A percentile compares a stretch with the other conserved stretches of the same genome.
phyloP scores from a whole-genome alignment of 2,797 vertebrate genomes.

The Neopelma chrysocephalum region DNA sequence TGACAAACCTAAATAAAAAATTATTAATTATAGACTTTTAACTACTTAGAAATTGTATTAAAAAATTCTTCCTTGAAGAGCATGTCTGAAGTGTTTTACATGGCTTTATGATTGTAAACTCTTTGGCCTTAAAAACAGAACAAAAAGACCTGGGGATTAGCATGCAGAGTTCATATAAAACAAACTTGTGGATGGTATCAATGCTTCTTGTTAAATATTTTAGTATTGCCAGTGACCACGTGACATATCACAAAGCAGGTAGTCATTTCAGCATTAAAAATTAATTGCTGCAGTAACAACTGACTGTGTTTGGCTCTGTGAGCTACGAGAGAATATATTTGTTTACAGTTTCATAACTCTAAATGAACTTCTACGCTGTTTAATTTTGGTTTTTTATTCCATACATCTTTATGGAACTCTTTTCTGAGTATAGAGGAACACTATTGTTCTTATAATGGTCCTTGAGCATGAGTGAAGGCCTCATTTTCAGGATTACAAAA shows the following conservation, averaged over 20 bases:
- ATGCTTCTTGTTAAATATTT: constrained; percentile 57
- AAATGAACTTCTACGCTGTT: background rate
- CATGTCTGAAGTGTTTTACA: background rate
- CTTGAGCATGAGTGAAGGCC: background rate
- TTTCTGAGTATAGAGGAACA: background rate
- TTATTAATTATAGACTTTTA: background rate
- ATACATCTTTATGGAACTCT: background rate
- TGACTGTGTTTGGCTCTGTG: background rate
- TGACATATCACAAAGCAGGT: constrained; percentile 1
- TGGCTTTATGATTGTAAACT: background rate
- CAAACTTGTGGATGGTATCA: background rate
- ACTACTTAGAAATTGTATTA: background rate
- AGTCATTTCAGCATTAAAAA: constrained; percentile 50
- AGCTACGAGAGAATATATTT: background rate
- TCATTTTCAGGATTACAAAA: background rate
- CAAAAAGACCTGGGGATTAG: background rate
- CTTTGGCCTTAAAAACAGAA: background rate
- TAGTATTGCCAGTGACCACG: background rate
- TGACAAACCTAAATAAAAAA: background rate
- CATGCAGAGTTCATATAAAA: background rate
- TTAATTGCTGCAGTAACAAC: background rate
- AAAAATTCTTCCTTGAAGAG: background rate
- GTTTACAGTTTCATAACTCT: background rate
- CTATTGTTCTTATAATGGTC: background rate
- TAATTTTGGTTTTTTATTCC: background rate